Conservation (phyloP, 2,888 invertebrate genomes). For the Drosophila meridiana region DNA sequence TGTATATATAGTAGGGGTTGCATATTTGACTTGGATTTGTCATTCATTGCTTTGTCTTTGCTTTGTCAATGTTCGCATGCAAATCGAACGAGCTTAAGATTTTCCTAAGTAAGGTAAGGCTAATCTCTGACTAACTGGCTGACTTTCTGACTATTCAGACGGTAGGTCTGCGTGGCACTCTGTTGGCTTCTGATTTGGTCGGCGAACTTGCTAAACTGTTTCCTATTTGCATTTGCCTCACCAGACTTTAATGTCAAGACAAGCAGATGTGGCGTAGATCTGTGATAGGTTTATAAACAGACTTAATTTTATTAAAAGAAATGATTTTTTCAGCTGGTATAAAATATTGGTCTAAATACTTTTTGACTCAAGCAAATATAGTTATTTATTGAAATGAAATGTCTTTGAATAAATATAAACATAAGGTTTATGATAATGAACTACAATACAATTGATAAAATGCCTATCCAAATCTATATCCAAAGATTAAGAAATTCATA, state of each 20-base stretch:
- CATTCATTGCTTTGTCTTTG: constrained; percentile 64
- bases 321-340: too few relatives aligned
- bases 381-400: too few relatives aligned
- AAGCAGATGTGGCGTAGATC: not conserved
- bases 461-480: too few relatives aligned
- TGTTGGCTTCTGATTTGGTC: constrained; percentile 75
- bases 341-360: too few relatives aligned
- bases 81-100: constrained; percentile 78
- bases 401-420: too few relatives aligned
- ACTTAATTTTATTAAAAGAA: not conserved
- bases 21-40: constrained; percentile 82
- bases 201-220: constrained; percentile 63
- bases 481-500: too few relatives aligned
- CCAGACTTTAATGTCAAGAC: constrained; percentile 1
- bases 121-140: constrained; percentile 58
- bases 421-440: too few relatives aligned
- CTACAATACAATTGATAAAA: too few relatives aligned
- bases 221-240: constrained; percentile 29
- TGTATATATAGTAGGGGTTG: constrained; percentile 33
- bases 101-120: constrained; percentile 59
- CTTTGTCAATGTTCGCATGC: constrained; percentile 43
- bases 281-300: not conserved
- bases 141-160: constrained; percentile 36
- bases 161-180: constrained; percentile 49
- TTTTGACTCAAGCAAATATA: too few relatives aligned